Conservation (phyloP, 2,797 vertebrate genomes). For the Ctenopoma multispine region DNA sequence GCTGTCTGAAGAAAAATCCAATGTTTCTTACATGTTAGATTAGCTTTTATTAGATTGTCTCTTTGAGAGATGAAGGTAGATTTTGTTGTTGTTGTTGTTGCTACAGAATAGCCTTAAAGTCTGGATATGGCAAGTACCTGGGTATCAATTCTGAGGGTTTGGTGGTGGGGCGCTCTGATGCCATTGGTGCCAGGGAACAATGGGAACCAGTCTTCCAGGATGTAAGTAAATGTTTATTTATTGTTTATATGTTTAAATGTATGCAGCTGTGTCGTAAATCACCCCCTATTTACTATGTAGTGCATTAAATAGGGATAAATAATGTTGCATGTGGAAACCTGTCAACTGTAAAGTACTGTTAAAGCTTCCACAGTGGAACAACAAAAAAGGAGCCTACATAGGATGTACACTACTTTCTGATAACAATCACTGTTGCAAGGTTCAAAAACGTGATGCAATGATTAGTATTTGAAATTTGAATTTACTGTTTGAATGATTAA, state of each 20-base stretch:
- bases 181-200: conserved; percentile 97
- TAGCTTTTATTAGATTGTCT: neutral
- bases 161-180: conserved; percentile 94
- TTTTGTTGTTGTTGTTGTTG: neutral
- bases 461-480: too few species aligned
- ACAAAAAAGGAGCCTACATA: too few species aligned
- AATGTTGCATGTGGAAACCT: too few species aligned
- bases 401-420: too few species aligned
- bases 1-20: neutral
- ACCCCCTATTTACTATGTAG: too few species aligned
- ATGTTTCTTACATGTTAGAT: conserved; percentile 8
- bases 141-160: conserved; percentile 96
- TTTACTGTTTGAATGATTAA: too few species aligned
- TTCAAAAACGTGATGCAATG: too few species aligned
- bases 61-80: neutral
- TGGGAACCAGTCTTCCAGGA: conserved; percentile 97
- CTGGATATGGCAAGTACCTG: conserved; percentile 97
- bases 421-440: too few species aligned
- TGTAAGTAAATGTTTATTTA: conserved; percentile 81
- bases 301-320: too few species aligned
- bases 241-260: neutral
- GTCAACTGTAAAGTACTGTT: too few species aligned
- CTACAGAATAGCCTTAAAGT: conserved; percentile 94
- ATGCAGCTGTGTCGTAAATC: too few species aligned
- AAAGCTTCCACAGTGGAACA: too few species aligned